Conservation (phyloP, 2,113 vertebrate genomes). For the Petaurus breviceps region DNA sequence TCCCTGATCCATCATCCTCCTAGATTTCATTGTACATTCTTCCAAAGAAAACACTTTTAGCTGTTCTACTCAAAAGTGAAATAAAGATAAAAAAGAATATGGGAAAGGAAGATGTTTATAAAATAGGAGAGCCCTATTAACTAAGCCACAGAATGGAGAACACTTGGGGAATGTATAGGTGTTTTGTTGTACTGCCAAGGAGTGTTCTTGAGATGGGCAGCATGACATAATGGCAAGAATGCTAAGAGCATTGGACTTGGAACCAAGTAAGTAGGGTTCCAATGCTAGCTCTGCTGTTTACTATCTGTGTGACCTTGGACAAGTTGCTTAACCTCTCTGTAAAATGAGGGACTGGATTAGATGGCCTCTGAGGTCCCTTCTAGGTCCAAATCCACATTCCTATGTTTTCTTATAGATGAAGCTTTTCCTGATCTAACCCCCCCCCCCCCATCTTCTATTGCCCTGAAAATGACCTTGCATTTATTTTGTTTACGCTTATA, state of each 20-base stretch:
- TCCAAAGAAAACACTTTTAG: not conserved
- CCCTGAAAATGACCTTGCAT: not conserved
- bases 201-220: not conserved
- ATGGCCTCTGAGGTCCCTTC: not conserved
- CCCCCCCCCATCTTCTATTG: not conserved
- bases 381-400: not conserved
- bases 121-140: not conserved
- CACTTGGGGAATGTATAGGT: not conserved
- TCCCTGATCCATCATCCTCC: not conserved
- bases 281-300: not conserved
- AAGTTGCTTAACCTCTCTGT: not conserved
- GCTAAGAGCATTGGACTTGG: not conserved
- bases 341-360: not conserved
- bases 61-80: not conserved
- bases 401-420: not conserved
- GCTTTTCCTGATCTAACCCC: not conserved
- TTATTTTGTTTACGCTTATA: not conserved
- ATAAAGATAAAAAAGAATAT: constrained; percentile 15
- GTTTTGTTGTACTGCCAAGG: not conserved
- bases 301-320: not conserved
- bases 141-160: not conserved
- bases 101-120: not conserved
- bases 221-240: not conserved
- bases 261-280: not conserved
- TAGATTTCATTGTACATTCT: constrained; percentile 26